Base-by-base conservation (phyloP, 2,888 invertebrate genomes). In the Galerucella pusilla region DNA sequence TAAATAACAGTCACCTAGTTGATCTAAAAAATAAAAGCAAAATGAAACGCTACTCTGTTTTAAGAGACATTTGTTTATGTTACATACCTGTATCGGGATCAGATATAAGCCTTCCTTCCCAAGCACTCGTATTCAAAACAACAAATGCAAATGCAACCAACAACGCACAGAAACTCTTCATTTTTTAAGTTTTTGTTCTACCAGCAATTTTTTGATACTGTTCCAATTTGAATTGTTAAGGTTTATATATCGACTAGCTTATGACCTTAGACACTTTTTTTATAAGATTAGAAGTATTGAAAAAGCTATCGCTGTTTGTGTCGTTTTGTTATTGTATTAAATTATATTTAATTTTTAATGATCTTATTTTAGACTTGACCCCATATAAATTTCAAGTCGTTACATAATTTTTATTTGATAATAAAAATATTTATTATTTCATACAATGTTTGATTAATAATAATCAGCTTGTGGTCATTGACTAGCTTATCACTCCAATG, bases 11-110 rank as follows among this genome's bases (percentile, higher is more conserved):
- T 73, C 61, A 12, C 73, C 73, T 3, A 35, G 16, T 61, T 70
- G 67, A 5, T 54, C 75, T 75, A 54, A 65, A 75, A 74, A 66
- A 7, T 7, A 35, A 28, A 60, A 12, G 54, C 54, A 14, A 52
- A 49, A 45, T 57, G 28, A 54, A 42, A 42, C 35, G 35, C 35
- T 42, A 42, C 35, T 42, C 35, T 42, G 35, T 42, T 7, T 42
- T 42, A 1, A 7, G 7, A 7, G 9, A 42, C 35, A 7, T 9
- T 42, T 46, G 45, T 61, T 71, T 63, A 4, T 65, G 16, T 35
- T 42, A 61, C 65, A 16, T 65, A 76, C 76, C 70, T 57, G 60
- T 68, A 57, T 42, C 52, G 7, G 76, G 73, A 54, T 76, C 74
- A 25, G 67, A 46, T 68, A 5, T 14, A 45, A 71, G 60, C 42